Conservation (phyloP, 2,797 vertebrate species). For the Benthosema pterotum region DNA sequence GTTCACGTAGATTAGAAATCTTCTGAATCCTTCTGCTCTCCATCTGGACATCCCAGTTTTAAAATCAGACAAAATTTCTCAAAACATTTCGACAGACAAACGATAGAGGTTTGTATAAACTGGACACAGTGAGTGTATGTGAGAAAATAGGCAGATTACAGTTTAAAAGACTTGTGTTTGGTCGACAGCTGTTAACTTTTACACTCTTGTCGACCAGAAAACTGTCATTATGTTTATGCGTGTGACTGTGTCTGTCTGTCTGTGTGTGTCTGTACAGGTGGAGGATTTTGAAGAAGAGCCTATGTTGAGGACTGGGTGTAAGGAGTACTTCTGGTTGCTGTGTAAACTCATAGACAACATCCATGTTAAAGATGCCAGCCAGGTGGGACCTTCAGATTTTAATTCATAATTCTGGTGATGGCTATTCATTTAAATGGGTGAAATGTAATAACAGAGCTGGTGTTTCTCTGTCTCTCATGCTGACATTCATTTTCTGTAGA, state of each 20-base stretch:
- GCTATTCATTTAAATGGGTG: not conserved
- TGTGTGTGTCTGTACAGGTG: constrained; percentile 76
- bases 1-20: too few species aligned
- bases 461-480: constrained; percentile 68
- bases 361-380: constrained; percentile 97
- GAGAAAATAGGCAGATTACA: too few species aligned
- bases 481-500: constrained; percentile 81
- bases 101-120: too few species aligned
- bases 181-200: too few species aligned
- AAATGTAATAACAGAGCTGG: too few species aligned
- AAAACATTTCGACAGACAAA: not conserved
- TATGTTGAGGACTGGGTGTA: constrained; percentile 92
- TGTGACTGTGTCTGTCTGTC: constrained; percentile 11
- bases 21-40: too few species aligned
- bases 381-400: constrained; percentile 76
- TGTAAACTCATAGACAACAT: constrained; percentile 99
- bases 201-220: not conserved
- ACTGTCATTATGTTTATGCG: not conserved
- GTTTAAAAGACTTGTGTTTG: too few species aligned
- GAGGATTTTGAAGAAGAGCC: constrained; percentile 98
- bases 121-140: too few species aligned
- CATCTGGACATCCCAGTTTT: too few species aligned
- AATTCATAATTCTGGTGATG: not conserved
- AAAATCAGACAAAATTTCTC: too few species aligned
- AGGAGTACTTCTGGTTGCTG: constrained; percentile 99